Base-by-base conservation (phyloP, 2,113 vertebrate species). In the Pagrus major region DNA sequence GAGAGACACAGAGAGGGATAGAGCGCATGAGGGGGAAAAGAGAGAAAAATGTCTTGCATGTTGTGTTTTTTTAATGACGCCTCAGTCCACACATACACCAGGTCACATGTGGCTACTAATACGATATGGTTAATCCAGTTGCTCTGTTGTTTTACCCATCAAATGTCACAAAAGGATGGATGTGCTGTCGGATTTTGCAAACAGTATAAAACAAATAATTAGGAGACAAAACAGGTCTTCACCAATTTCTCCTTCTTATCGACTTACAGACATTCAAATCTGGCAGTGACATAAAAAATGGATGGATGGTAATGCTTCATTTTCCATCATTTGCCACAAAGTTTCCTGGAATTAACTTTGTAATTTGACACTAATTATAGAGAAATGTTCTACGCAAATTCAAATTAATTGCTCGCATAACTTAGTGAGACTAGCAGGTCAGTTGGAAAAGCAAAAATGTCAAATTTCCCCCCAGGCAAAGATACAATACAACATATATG, bases 1-100 rank as follows among this genome's bases (percentile, higher is more conserved):
- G 58, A 80, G 54, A 70, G 29, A 77, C 51, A 74, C 54, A 61
- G 37, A 39, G 20, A 67, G 56, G 58, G 33, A 61, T 25, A 33
- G 21, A 68, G 69, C 61, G 25, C 9, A 37, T 33, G 25, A 47
- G 9, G 33, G 7, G n/a, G 20, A 2, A 23, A 55, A 25, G 29
- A 51, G 14, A 35, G 35, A 63, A 20, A 3, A 9, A 16, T 27
- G 14, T 55, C 58, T 14, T 16, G 21, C 25, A 33, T 8, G 3
- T 15, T 42, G 52, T 78, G 2, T 6, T 35, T 68, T 33, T 6
- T 25, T n/a, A 2, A 29, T 56, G 27, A 56, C 11, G 23, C 44
- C 29, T 71, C 15, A 2, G 29, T 20, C 11, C 23, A 51, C 23
- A 29, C 44, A 58, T 52, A n/a, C 58, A 4, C 18, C 46, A 11